These are phyloP conservation scores for Scolopax bukidnonensis DNA, from an alignment of 2,797 vertebrate genomes.

Conservation along the genomic window DNA sequence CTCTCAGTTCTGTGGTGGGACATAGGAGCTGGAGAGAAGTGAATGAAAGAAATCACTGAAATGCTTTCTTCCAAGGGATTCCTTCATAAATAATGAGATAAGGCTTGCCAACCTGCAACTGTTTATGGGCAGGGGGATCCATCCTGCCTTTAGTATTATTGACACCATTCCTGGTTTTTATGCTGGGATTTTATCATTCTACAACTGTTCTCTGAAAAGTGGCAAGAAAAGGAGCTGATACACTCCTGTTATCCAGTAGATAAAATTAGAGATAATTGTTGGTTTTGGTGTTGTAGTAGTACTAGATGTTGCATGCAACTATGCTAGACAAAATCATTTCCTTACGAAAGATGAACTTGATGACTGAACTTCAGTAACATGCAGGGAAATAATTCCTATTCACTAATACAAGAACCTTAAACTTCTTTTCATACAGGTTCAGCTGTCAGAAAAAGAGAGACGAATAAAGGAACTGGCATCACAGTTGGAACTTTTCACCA, in stretches of 20 bases:
- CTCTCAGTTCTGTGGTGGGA: not conserved
- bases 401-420: not conserved
- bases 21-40: not conserved
- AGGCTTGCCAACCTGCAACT: not conserved
- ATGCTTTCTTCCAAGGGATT: not conserved
- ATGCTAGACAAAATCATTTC: not conserved
- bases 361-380: not conserved
- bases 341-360: not conserved
- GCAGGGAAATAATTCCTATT: not conserved
- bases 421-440: constrained; percentile 81
- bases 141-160: not conserved
- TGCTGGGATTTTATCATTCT: not conserved
- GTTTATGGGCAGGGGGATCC: not conserved
- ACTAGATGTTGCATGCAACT: not conserved
- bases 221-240: not conserved
- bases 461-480: constrained; percentile 89
- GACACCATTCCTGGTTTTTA: not conserved
- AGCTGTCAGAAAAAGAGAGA: constrained; percentile 90
- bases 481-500: constrained; percentile 82
- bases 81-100: not conserved
- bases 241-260: not conserved
- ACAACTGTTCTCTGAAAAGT: not conserved
- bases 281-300: not conserved
- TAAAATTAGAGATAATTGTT: not conserved
- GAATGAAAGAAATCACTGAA: not conserved